A percentile compares a stretch with the other conserved stretches of the same genome.
Conservation (phyloP, 2,888 invertebrate genomes). For the Tipula lateralis region DNA sequence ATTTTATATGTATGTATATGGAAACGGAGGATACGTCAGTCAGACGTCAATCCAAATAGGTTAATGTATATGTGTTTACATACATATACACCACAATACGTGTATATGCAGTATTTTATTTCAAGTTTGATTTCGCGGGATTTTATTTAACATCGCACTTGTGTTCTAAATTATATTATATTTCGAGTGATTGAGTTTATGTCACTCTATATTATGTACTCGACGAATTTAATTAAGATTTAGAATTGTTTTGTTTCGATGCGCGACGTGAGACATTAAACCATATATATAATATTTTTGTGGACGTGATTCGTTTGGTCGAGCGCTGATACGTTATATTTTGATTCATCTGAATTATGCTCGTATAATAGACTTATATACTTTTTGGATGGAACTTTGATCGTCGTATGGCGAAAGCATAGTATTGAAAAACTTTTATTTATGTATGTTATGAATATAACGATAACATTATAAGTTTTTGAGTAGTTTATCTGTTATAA, state of each 20-base stretch:
- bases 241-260: background rate
- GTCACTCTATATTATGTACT: background rate
- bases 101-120: background rate
- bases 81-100: too few species aligned
- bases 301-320: background rate
- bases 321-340: background rate
- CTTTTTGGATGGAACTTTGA: background rate
- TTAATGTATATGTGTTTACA: background rate
- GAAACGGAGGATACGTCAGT: background rate
- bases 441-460: background rate
- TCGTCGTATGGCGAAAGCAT: background rate
- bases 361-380: too few species aligned
- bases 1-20: too few species aligned
- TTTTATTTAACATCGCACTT: background rate
- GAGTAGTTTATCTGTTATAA: background rate
- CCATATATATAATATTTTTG: background rate
- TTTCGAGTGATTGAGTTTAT: background rate
- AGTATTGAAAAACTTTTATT: background rate
- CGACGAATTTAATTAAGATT: background rate
- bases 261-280: background rate
- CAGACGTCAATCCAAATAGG: background rate
- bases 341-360: background rate
- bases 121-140: background rate
- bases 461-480: conserved; percentile 5
- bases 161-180: background rate